Conservation (phyloP, 2,888 invertebrate genomes). For the Sminthurinus aureus region DNA sequence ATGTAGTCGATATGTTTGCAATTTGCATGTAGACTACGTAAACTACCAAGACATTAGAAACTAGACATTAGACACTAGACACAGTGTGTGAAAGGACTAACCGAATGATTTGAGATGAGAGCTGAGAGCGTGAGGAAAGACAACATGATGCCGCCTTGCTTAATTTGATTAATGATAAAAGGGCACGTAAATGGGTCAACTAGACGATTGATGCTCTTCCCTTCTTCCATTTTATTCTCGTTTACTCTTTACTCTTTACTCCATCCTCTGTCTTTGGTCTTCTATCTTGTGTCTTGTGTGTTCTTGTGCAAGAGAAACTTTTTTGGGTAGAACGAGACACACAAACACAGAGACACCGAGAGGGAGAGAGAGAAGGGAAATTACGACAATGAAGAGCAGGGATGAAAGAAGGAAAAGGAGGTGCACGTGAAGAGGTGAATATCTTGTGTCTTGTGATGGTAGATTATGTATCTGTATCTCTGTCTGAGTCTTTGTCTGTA, state of each 20-base stretch:
- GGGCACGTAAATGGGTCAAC: constrained; percentile 20
- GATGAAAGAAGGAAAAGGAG: constrained; percentile 6
- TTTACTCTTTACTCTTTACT: not conserved
- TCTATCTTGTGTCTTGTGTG: not conserved
- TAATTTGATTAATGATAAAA: constrained; percentile 22
- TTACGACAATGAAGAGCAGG: not conserved
- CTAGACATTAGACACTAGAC: no score
- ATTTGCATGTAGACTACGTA: not conserved
- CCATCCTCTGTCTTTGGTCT: not conserved
- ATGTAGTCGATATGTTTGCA: not conserved
- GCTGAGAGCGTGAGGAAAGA: constrained; percentile 1
- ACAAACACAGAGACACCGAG: not conserved
- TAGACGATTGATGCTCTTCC: constrained; percentile 2
- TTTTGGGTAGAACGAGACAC: not conserved
- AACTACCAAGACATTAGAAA: not conserved
- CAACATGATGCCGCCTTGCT: constrained; percentile 16
- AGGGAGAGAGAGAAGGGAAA: constrained; percentile 8
- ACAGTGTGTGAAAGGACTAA: not conserved
- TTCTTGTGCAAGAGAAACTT: not conserved
- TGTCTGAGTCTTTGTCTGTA: not conserved
- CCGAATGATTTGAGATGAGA: constrained; percentile 3
- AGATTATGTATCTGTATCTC: constrained; percentile 8
- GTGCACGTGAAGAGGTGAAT: constrained; percentile 5
- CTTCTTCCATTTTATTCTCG: constrained; percentile 6
- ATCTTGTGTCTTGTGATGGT: not conserved